Base-by-base conservation (phyloP, 2,113 vertebrate genomes). In the Ciconia maguari region DNA sequence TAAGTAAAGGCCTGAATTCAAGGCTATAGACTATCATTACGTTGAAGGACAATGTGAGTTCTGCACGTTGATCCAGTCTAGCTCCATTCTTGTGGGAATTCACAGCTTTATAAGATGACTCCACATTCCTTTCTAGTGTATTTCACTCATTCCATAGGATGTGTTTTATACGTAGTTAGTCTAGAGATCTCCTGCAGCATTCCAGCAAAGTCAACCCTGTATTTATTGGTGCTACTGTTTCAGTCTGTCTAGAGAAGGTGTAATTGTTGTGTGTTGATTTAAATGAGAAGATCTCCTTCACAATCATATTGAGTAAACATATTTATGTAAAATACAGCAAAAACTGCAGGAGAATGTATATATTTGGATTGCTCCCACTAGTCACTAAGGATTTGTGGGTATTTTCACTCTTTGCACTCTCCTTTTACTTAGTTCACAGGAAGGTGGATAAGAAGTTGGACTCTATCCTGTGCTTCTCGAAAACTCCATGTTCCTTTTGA, bases 171-270 rank as follows among this genome's bases (percentile, higher is more conserved):
- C 4, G 0, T 83, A 48, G 52, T 27, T 80, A 34, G 48, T 42
- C 17, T 55, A 6, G 61, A 83, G 46, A 52, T 84, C 38, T 60
- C 64, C 6, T 3, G 38, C 41, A 84, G 38, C 72, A 34, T 60
- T 86, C 69, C 71, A 57, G 87, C 61, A 54, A 78, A 81, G 51
- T 72, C 88, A 74, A 61, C 57, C 52, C 70, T 88, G 52, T 84
- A 38, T 72, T 88, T 93, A 49, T 66, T 2, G 51, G 94, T 96
- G 92, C 94, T 92, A 66, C 90, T 81, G 61, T 55, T 82, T n/a
- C 87, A 32, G 27, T 52, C 30, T 88, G 70, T 68, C 29, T 85
- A 89, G 60, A 58, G 46, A n/a, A 44, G 24, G 8, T 83, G 36
- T 78, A 83, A 58, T 25, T 62, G 58, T 72, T 60, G 25, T 61